Base-by-base conservation (phyloP, 2,113 vertebrate species). In the Pimephales promelas region DNA sequence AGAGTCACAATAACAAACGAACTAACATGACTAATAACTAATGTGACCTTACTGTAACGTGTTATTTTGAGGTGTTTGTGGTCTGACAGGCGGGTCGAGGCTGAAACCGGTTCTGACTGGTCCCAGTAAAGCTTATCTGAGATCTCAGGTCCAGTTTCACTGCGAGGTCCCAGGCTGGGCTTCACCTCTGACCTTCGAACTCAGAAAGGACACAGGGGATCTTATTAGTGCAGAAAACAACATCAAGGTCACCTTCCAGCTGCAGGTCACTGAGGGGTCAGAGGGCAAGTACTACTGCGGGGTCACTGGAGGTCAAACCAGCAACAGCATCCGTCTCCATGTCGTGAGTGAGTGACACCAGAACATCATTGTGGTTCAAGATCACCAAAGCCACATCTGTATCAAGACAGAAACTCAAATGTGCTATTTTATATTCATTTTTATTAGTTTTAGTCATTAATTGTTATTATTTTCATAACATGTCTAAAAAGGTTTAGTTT, bases 271-370 rank as follows among this genome's bases (percentile, higher is more conserved):
- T 0, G 59, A 16, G 57, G 14, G 49, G 9, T 91, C 89, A 7
- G 88, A 86, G 14, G 93, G 92, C 8, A 86, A 56, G 0, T 95
- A 94, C 86, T 83, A 82, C 76, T 95, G 94, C 84, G 86, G 14
- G 47, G 89, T 84, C 1, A 88, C n/a, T n/a, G n/a, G 64, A 36
- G 79, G 77, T 22, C 52, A 43, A 10, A 73, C 75, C 7, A 94
- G 94, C 88, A 89, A 90, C 81, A 86, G 45, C 45, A 86, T 94
- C 76, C 72, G 22, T 34, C 84, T 95, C 57, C 87, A 80, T n/a
- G 90, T 92, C 71, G 89, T 94, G 84, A 92, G 94, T 95, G 81
- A 94, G 93, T 93, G 20, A 36, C 14, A 22, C 16, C 49, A 2
- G 16, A 49, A 14, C 47, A 2, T 61, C 28, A 13, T 13, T 61